A percentile compares a stretch with the other conserved stretches of the same genome.
These are phyloP conservation scores for Nymphalis polychloros DNA, from an alignment of 2,888 invertebrate species.

Conservation along the genomic window DNA sequence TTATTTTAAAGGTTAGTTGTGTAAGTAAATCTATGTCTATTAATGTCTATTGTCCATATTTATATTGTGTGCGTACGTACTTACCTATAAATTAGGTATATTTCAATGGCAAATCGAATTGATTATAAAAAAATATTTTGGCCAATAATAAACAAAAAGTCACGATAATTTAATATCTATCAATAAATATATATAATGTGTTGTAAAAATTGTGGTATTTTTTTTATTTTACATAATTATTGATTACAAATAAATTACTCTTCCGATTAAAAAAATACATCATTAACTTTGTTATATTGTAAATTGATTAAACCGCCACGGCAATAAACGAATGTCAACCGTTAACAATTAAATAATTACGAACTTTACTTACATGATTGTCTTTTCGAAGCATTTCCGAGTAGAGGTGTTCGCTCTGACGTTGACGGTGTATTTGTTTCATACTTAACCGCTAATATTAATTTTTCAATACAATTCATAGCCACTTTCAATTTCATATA, in stretches of 20 bases:
- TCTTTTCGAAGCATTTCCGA: constrained; percentile 44
- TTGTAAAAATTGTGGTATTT: too few relatives aligned
- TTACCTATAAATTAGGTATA: too few relatives aligned
- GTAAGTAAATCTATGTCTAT: not conserved
- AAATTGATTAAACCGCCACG: too few relatives aligned
- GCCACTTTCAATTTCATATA: not conserved
- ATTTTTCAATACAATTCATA: constrained; percentile 35
- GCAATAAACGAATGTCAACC: too few relatives aligned
- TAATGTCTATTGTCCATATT: not conserved
- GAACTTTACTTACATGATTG: constrained; percentile 34
- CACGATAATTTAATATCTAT: too few relatives aligned
- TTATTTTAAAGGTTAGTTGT: not conserved
- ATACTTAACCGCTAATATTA: constrained; percentile 31
- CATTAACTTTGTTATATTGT: not conserved
- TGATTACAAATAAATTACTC: too few relatives aligned
- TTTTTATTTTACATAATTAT: too few relatives aligned
- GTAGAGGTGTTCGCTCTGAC: constrained; percentile 64
- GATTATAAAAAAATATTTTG: too few relatives aligned
- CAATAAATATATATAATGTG: too few relatives aligned
- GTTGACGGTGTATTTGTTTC: constrained; percentile 23
- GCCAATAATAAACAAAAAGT: too few relatives aligned
- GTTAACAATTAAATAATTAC: not conserved
- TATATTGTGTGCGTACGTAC: too few relatives aligned
- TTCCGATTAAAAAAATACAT: not conserved
- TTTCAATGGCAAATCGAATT: too few relatives aligned